Conservation (phyloP, 2,797 vertebrate genomes). For the Gymnothorax reevesii region DNA sequence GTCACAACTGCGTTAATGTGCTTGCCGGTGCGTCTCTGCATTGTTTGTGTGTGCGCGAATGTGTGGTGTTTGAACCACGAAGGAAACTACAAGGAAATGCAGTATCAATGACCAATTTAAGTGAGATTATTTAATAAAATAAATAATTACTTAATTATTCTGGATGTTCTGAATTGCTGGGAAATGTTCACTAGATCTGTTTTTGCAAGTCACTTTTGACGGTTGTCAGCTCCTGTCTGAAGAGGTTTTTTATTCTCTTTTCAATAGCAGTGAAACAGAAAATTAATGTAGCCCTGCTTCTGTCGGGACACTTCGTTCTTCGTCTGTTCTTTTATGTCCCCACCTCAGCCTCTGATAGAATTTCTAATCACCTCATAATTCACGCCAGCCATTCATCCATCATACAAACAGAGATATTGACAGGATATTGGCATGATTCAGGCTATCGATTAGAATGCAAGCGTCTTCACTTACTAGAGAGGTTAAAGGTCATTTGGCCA, state of each 20-base stretch:
- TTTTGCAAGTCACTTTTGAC: no score
- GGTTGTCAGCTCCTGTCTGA: neutral
- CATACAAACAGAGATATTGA: constrained; percentile 13
- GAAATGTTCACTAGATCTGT: neutral
- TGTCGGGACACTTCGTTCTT: neutral
- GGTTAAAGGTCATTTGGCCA: neutral
- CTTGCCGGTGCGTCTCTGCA: neutral
- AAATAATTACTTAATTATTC: no score
- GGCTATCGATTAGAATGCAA: constrained; percentile 19
- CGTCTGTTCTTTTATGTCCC: neutral
- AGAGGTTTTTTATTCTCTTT: neutral
- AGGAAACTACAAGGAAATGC: constrained; percentile 52
- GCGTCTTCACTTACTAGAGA: constrained; percentile 11
- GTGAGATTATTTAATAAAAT: neutral
- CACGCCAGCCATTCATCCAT: constrained; percentile 16
- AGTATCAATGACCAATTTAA: constrained; percentile 51
- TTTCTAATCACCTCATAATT: constrained; percentile 4
- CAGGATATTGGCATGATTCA: neutral
- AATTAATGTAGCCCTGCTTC: neutral
- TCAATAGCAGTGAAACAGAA: neutral
- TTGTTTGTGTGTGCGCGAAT: constrained; percentile 37
- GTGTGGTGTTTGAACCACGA: constrained; percentile 37
- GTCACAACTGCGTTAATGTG: constrained; percentile 43
- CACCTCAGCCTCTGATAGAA: neutral
- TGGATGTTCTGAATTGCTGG: neutral